A percentile compares a stretch with the other conserved stretches of the same genome.
These are phyloP conservation scores for Rhagoletis pomonella DNA, from an alignment of 1,140 invertebrate species.

Conservation along the genomic window DNA sequence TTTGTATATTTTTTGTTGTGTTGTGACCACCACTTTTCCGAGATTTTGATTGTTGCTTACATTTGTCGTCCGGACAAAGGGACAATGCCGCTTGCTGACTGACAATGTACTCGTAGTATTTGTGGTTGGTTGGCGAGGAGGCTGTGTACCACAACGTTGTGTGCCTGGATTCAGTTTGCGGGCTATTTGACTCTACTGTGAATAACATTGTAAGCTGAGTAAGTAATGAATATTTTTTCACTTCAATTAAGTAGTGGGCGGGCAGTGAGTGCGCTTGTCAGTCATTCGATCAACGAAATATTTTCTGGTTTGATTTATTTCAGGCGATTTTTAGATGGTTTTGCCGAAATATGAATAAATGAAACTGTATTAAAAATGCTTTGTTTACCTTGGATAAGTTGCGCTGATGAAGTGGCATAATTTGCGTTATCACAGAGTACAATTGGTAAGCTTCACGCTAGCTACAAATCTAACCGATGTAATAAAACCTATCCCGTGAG, in stretches of 20 bases:
- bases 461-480: no score
- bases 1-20: background rate
- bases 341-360: no score
- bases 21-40: conserved; percentile 32
- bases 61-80: conserved; percentile 12
- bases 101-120: background rate
- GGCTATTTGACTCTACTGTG: background rate
- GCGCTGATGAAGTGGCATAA: no score
- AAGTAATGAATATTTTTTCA: conserved; percentile 26
- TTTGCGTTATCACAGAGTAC: no score
- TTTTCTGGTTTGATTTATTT: background rate
- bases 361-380: no score
- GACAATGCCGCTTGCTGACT: background rate
- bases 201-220: background rate
- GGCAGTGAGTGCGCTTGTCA: background rate
- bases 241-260: background rate
- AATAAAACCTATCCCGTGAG: no score
- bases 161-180: background rate
- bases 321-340: no score
- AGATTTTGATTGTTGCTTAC: conserved; percentile 51
- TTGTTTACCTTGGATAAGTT: no score
- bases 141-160: background rate
- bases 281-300: background rate
- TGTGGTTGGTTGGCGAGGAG: background rate
- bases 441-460: no score